Percentiles rank a stretch among this genome's conserved stretches.
Evolutionary conservation across 2,113 vertebrate genomes (phyloP).

Genomic region (Sula dactylatra): DNA sequence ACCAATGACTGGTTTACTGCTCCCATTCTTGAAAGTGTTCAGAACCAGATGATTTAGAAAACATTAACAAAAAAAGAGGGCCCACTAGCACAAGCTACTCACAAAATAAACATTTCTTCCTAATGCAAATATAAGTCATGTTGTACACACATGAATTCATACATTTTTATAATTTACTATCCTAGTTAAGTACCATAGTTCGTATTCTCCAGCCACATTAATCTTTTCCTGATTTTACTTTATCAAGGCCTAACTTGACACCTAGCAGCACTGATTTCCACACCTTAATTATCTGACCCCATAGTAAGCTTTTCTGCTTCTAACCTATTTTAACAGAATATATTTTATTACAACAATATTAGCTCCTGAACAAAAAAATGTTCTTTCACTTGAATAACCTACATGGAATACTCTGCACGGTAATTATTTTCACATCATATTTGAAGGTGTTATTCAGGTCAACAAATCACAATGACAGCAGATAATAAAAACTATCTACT

Average conservation of each 20-base stretch:
- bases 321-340: background rate
- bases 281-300: background rate
- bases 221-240: background rate
- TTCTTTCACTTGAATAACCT: background rate
- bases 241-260: background rate
- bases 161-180: background rate
- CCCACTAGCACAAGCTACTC: background rate
- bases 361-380: background rate
- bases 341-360: background rate
- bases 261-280: background rate
- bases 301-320: background rate
- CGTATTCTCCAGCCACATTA: background rate
- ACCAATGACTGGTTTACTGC: accelerated
- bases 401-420: background rate
- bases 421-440: background rate
- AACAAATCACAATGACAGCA: background rate
- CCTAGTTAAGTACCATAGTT: background rate
- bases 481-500: background rate
- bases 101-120: background rate
- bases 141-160: background rate
- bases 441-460: background rate
- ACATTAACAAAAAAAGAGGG: background rate
- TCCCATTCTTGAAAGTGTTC: background rate
- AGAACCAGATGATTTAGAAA: background rate
- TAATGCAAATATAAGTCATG: background rate